These are phyloP conservation scores for Bibio marci DNA, from an alignment of 2,888 invertebrate species.

Conservation along the genomic window DNA sequence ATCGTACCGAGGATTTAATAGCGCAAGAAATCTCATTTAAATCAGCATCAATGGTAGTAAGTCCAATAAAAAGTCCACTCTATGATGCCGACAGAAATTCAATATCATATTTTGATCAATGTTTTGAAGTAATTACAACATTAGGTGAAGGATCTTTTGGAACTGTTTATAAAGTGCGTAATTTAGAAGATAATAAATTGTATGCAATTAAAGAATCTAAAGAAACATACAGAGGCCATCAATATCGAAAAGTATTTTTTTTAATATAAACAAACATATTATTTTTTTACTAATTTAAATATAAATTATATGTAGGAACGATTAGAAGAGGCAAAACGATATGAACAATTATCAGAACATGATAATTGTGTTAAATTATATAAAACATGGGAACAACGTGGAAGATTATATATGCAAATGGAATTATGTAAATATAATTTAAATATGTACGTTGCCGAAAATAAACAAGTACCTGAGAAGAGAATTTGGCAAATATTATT, in stretches of 20 bases:
- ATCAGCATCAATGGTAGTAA: no score
- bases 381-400: slow-evolving; percentile 57
- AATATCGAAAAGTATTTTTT: slow-evolving; percentile 29
- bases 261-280: not conserved
- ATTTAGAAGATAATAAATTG: slow-evolving; percentile 41
- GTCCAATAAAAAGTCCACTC: slow-evolving; percentile 17
- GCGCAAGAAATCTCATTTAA: no score
- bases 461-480: slow-evolving; percentile 39
- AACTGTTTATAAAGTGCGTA: slow-evolving; percentile 48
- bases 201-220: slow-evolving; percentile 58
- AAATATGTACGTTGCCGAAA: slow-evolving; percentile 34
- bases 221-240: slow-evolving; percentile 38
- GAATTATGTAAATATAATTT: slow-evolving; percentile 50
- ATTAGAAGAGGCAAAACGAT: slow-evolving; percentile 47
- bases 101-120: slow-evolving; percentile 46
- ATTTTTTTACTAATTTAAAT: not conserved
- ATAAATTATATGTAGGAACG: slow-evolving; percentile 24
- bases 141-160: slow-evolving; percentile 64
- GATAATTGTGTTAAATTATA: slow-evolving; percentile 47
- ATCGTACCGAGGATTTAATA: no score
- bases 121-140: slow-evolving; percentile 39
- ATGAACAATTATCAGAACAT: slow-evolving; percentile 48
- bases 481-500: slow-evolving; percentile 48
- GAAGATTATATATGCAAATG: slow-evolving; percentile 48
- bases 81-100: slow-evolving; percentile 24